Evolutionary conservation across 2,888 invertebrate species (phyloP), one percentile per base, ranked within the genome.

Genomic region (Margaritifera margaritifera): DNA sequence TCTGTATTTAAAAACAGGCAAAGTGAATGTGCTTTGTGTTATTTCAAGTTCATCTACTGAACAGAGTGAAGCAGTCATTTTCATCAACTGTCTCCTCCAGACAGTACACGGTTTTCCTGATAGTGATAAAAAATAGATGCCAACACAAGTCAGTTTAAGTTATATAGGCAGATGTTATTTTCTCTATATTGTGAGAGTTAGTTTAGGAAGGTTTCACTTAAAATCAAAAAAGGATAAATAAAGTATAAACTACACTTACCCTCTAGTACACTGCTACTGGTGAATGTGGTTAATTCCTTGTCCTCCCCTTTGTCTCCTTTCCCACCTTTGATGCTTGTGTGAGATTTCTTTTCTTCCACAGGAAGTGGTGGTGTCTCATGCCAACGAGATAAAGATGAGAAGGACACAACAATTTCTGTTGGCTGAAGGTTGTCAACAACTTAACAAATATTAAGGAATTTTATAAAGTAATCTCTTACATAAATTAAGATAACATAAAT

Each of bases 341-440:
- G 84, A n/a, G 83, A 82, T 59, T 85, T 84, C 69, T 83, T 84
- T 71, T 87, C 87, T 50, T 85, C 83, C 4, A 75, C 70, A 20
- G 74, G 68, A 0, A 78, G 66, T 1, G 81, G 80, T 25, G 86
- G 83, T 8, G 85, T 81, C 27, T 89, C 89, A 60, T 84, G 84
- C 89, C 90, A 89, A 27, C 87, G 83, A 5, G 86, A 86, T 71
- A 90, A 71, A 4, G 87, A 83, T 0, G 88, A 87, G 72, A 84
- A 88, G 11, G 86, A 86, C 20, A 90, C 83, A 22, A 90, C 86
- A 25, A 90, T 85, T 69, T 90, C 89, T 51, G 87, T 89, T 8
- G 88, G 85, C 69, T 85, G 82, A 68, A 89, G 78, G 70, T 82
- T 89, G 80, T 90, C 90, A 60, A 89, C 88, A 80, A 89, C 89